A percentile compares a stretch with the other conserved stretches of the same genome.
phyloP scores from a whole-genome alignment of 2,888 invertebrate species.

The Cheilosia impressa region DNA sequence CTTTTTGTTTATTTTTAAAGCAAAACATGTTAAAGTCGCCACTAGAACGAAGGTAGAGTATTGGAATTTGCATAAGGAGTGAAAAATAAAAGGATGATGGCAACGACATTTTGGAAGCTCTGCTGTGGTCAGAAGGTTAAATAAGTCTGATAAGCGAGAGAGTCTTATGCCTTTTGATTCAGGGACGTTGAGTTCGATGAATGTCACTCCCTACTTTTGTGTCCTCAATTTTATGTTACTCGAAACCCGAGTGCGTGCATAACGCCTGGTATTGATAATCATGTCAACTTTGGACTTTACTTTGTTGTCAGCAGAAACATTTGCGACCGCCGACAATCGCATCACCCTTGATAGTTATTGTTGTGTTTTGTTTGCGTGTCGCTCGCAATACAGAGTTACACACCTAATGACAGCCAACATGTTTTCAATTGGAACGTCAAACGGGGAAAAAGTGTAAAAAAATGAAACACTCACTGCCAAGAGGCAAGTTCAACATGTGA shows the following conservation, averaged over 20 bases:
- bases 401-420: neutral
- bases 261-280: neutral
- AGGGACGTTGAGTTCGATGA: too few species aligned
- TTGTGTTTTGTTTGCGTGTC: neutral
- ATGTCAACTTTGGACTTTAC: neutral
- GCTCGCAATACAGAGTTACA: neutral
- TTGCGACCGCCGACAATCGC: neutral
- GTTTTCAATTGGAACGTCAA: neutral
- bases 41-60: slow-evolving; percentile 6
- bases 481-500: neutral
- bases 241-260: too few species aligned
- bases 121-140: too few species aligned
- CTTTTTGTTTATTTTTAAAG: neutral
- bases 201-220: too few species aligned
- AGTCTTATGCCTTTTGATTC: too few species aligned
- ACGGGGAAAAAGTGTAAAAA: neutral
- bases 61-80: too few species aligned
- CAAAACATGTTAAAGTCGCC: slow-evolving; percentile 10
- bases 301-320: neutral
- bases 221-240: too few species aligned
- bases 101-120: too few species aligned
- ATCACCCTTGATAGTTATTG: neutral
- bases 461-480: neutral
- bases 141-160: too few species aligned
- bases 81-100: too few species aligned